Percentiles rank a stretch among this genome's conserved stretches.
Conservation (phyloP, 2,888 invertebrate genomes). For the Patella pellucida region DNA sequence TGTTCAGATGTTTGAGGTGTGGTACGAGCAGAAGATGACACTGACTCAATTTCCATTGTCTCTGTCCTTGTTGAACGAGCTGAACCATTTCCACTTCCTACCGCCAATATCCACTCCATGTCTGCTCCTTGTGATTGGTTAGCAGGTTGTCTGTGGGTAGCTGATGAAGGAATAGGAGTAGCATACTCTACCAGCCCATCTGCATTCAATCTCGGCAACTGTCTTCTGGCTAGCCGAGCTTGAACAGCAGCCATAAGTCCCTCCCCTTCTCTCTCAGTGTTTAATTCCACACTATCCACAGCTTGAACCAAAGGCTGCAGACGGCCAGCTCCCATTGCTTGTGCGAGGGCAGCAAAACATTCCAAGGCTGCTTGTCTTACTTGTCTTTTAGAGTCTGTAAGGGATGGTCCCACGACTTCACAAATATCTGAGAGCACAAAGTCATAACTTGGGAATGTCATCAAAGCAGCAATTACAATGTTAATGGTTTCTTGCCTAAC, state of each 20-base stretch:
- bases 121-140: conserved; percentile 75
- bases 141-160: conserved; percentile 59
- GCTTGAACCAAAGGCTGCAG: conserved; percentile 75
- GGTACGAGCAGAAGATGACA: conserved; percentile 53
- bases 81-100: conserved; percentile 57
- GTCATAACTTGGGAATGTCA: conserved; percentile 84
- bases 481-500: conserved; percentile 83
- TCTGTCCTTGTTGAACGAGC: conserved; percentile 57
- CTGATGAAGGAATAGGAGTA: conserved; percentile 76
- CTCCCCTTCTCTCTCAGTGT: conserved; percentile 65
- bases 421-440: conserved; percentile 75
- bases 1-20: conserved; percentile 46
- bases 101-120: conserved; percentile 82
- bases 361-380: conserved; percentile 86
- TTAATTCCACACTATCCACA: conserved; percentile 71
- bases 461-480: conserved; percentile 82
- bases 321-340: conserved; percentile 77
- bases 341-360: conserved; percentile 83
- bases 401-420: conserved; percentile 71
- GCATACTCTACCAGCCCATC: conserved; percentile 85
- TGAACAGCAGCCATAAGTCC: conserved; percentile 79
- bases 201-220: conserved; percentile 79
- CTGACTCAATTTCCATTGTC: conserved; percentile 61
- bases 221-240: conserved; percentile 81
- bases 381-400: conserved; percentile 79